A percentile compares a stretch with the other conserved stretches of the same genome.
Evolutionary conservation across 2,888 invertebrate genomes (phyloP).

Genomic region (Papilio gigon): DNA sequence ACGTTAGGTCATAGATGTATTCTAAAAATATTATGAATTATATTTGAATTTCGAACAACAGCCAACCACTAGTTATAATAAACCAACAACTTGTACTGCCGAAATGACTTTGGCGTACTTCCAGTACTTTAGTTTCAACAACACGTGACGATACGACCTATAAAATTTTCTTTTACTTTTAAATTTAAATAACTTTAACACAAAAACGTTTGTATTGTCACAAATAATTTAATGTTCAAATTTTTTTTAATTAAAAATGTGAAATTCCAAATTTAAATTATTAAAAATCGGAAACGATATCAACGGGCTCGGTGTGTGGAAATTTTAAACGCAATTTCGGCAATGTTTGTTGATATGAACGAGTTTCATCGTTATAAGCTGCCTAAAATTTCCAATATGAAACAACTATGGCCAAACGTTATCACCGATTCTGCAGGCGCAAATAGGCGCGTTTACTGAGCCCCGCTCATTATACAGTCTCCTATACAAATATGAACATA

Average conservation of each 20-base stretch:
- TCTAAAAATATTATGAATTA: too few relatives aligned
- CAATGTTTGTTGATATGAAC: slow-evolving; percentile 31
- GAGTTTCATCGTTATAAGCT: slow-evolving; percentile 29
- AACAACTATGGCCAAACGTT: slow-evolving; percentile 31
- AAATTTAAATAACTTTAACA: too few relatives aligned
- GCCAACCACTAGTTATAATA: too few relatives aligned
- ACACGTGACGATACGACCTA: neutral
- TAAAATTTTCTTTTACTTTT: neutral
- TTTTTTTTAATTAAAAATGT: neutral
- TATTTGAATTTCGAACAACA: too few relatives aligned
- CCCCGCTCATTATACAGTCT: slow-evolving; percentile 52
- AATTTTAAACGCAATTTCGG: slow-evolving; percentile 24
- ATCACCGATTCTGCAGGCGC: slow-evolving; percentile 39
- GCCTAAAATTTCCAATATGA: slow-evolving; percentile 31
- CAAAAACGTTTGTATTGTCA: neutral
- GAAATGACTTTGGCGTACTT: slow-evolving; percentile 23
- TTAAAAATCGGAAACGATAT: slow-evolving; percentile 8
- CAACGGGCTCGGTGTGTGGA: neutral
- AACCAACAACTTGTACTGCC: neutral
- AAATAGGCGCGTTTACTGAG: slow-evolving; percentile 30
- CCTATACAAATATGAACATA: slow-evolving; percentile 51
- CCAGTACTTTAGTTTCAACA: neutral
- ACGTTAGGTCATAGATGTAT: too few relatives aligned
- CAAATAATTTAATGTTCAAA: neutral
- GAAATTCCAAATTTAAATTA: slow-evolving; percentile 3